Evolutionary conservation across 2,797 vertebrate genomes (phyloP), one percentile per base, ranked within the genome.

Genomic region (Ciconia nigra): DNA sequence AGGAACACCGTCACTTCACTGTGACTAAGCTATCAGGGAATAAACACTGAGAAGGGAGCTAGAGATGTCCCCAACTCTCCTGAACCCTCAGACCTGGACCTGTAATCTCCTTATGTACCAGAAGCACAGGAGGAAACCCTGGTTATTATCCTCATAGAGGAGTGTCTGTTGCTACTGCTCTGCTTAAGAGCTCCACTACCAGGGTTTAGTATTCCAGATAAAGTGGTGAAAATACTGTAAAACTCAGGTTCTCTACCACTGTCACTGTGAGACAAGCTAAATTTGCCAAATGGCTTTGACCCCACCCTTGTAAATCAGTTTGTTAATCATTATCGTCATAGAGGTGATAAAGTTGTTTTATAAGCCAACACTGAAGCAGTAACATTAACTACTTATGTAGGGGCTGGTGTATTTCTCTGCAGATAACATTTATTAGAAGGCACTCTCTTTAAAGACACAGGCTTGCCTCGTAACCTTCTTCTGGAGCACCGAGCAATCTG

Each of bases 321-420:
- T 93, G 96, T 97, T 97, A 97, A 97, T 97, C 96, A 98, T 97
- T 97, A 98, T 94, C 26, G 10, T 90, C 88, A 77, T 3, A 85
- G 63, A 82, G 52, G 71, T 5, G 86, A 96, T 92, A 98, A 96
- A 83, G 89, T 65, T 96, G 89, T 86, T 96, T 97, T 96, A 97
- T 90, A 95, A 96, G 96, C 72, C 89, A 88, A 92, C 95, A 93
- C 44, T 52, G 73, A 97, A 90, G 93, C 73, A 95, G 96, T 44
- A 97, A 97, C 69, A 80, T 67, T 83, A 97, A 92, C 96, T 91
- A 88, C 85, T 96, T 62, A 77, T 93, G 78, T 61, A 97, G 81
- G 62, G 93, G 65, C 80, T 95, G 91, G 71, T 94, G 91, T 96
- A 94, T 87, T 97, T 97, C 89, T 87, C 93, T 87, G 83, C 96